A percentile compares a stretch with the other conserved stretches of the same genome.
Conservation (phyloP, 2,113 vertebrate genomes). For the Benthochromis sp. region DNA sequence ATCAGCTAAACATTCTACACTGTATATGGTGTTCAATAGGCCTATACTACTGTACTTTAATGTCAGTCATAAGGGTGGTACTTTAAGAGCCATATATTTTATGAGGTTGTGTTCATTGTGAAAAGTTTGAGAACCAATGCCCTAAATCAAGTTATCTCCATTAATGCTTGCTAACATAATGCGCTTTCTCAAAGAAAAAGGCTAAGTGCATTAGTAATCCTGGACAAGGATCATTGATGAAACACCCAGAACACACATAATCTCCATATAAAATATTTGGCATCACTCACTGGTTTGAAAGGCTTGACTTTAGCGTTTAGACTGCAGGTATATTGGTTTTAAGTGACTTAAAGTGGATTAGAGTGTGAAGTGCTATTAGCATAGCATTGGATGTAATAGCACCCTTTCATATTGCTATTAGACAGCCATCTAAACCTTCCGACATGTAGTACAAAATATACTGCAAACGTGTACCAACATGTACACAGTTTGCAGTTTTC, state of each 20-base stretch:
- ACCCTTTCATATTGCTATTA: neutral
- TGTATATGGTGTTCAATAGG: neutral
- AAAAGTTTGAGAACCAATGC: neutral
- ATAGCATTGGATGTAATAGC: neutral
- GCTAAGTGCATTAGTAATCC: neutral
- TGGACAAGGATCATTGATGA: neutral
- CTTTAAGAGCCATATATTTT: neutral
- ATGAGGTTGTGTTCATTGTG: neutral
- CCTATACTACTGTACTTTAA: neutral
- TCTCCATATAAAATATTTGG: neutral
- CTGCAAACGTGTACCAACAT: neutral
- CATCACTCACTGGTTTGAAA: neutral
- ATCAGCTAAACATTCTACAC: neutral
- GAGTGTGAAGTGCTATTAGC: neutral
- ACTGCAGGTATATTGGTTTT: neutral
- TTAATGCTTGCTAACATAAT: neutral
- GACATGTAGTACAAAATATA: neutral
- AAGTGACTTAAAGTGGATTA: neutral
- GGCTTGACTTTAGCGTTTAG: accelerated
- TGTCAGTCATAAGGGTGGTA: neutral
- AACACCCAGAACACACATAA: neutral
- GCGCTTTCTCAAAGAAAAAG: neutral
- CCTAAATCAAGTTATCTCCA: neutral
- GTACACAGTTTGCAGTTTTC: neutral
- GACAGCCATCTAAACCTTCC: neutral